Percentiles rank a stretch among this genome's conserved stretches.
phyloP scores from a whole-genome alignment of 2,888 invertebrate genomes.

The Dione vanillae region DNA sequence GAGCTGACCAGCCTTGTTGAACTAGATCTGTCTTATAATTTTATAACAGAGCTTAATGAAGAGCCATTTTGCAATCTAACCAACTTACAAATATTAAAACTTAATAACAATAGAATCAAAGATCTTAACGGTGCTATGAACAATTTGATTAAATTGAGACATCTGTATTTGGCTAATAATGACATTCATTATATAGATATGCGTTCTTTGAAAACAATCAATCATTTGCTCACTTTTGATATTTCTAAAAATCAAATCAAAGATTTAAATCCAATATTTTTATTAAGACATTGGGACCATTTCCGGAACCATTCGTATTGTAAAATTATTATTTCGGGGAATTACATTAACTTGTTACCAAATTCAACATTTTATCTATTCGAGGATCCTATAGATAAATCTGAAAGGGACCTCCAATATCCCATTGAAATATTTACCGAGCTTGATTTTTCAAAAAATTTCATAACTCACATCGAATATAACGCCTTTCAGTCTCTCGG shows the following conservation, averaged over 20 bases:
- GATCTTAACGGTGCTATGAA: slow-evolving; percentile 74
- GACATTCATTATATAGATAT: slow-evolving; percentile 64
- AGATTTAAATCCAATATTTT: slow-evolving; percentile 60
- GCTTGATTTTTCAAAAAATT: slow-evolving; percentile 70
- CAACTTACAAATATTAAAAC: slow-evolving; percentile 58
- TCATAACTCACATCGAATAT: slow-evolving; percentile 64
- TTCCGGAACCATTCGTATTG: slow-evolving; percentile 61
- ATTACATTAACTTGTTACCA: slow-evolving; percentile 61
- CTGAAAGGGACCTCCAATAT: slow-evolving; percentile 38
- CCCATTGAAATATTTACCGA: slow-evolving; percentile 61
- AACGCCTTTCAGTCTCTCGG: slow-evolving; percentile 68
- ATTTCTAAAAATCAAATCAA: slow-evolving; percentile 68
- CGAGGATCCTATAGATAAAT: slow-evolving; percentile 44
- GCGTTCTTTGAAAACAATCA: slow-evolving; percentile 65
- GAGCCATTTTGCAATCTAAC: slow-evolving; percentile 70
- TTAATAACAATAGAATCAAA: slow-evolving; percentile 69
- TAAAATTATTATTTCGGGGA: slow-evolving; percentile 69
- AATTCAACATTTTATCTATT: slow-evolving; percentile 61
- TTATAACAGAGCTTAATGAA: slow-evolving; percentile 61
- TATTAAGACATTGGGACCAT: slow-evolving; percentile 72
- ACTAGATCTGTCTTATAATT: slow-evolving; percentile 69
- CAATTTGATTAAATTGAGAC: slow-evolving; percentile 63
- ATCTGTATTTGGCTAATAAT: slow-evolving; percentile 67
- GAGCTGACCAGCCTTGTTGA: slow-evolving; percentile 63
- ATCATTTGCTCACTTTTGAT: slow-evolving; percentile 73